A percentile compares a stretch with the other conserved stretches of the same genome.
Evolutionary conservation across 2,888 invertebrate species (phyloP).

Genomic region (Horisme vitalbata): DNA sequence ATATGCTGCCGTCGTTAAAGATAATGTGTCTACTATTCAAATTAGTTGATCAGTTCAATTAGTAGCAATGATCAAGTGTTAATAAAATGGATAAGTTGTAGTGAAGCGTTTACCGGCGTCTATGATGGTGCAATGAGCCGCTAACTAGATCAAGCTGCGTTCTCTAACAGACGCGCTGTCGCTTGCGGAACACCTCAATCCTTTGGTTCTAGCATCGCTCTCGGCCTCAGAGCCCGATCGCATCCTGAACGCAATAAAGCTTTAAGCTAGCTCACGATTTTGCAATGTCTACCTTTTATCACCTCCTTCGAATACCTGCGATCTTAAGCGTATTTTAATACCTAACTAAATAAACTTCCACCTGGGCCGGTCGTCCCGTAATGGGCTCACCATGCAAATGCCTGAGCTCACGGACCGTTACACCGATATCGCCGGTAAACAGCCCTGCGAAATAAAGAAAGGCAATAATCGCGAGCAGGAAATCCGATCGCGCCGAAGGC

Average conservation of each 20-base stretch:
- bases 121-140: slow-evolving; percentile 55
- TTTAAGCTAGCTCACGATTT: slow-evolving; percentile 74
- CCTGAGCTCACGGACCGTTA: slow-evolving; percentile 69
- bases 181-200: slow-evolving; percentile 67
- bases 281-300: slow-evolving; percentile 74
- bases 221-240: slow-evolving; percentile 58
- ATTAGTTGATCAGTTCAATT: slow-evolving; percentile 8
- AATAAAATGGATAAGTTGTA: slow-evolving; percentile 5
- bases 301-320: slow-evolving; percentile 64
- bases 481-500: slow-evolving; percentile 68
- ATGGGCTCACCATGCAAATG: slow-evolving; percentile 77
- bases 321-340: slow-evolving; percentile 80
- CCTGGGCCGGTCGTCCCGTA: slow-evolving; percentile 65
- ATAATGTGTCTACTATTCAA: slow-evolving; percentile 15
- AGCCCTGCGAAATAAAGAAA: slow-evolving; percentile 74
- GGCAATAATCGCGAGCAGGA: slow-evolving; percentile 72
- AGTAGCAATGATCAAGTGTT: slow-evolving; percentile 6
- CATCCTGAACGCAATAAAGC: slow-evolving; percentile 77
- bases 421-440: slow-evolving; percentile 67
- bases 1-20: slow-evolving; percentile 6
- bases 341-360: slow-evolving; percentile 52
- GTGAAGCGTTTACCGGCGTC: slow-evolving; percentile 31
- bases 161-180: slow-evolving; percentile 50
- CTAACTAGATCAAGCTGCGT: slow-evolving; percentile 61
- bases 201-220: slow-evolving; percentile 62